These are phyloP conservation scores for Neofelis nebulosa DNA, from an alignment of 2,113 vertebrate genomes.

Conservation along the genomic window DNA sequence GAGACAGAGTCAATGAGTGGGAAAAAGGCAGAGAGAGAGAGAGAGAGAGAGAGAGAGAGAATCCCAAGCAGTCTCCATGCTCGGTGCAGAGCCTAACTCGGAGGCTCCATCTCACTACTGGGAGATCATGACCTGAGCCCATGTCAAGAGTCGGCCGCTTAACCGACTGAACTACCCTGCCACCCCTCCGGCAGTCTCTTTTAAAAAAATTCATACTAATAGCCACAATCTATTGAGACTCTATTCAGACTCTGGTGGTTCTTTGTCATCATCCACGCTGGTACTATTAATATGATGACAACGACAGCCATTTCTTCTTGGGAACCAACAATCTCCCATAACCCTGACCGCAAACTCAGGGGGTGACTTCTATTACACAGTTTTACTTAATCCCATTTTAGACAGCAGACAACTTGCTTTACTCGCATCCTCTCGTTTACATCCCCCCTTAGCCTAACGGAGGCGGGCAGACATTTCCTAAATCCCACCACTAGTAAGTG, in stretches of 20 bases:
- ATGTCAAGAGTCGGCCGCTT: no score
- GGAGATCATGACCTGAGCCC: no score
- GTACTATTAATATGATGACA: background rate
- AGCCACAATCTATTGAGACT: background rate
- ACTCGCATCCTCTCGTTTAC: background rate
- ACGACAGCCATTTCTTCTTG: background rate
- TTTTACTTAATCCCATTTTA: background rate
- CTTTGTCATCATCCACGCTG: background rate
- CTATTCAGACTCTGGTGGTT: background rate
- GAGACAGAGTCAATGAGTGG: no score
- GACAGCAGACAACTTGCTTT: background rate
- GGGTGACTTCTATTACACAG: background rate
- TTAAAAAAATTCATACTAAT: background rate
- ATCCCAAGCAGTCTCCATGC: no score
- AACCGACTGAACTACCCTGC: no score
- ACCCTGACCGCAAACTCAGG: background rate
- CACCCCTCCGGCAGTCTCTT: background rate
- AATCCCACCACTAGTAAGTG: background rate
- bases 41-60: no score
- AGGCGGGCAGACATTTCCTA: background rate
- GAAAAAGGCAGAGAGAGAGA: no score
- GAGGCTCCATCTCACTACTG: no score
- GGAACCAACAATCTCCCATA: background rate
- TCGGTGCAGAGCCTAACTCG: no score
- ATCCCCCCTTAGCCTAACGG: background rate